Conservation (phyloP, 2,888 invertebrate species). For the Trachelus troglodyta region DNA sequence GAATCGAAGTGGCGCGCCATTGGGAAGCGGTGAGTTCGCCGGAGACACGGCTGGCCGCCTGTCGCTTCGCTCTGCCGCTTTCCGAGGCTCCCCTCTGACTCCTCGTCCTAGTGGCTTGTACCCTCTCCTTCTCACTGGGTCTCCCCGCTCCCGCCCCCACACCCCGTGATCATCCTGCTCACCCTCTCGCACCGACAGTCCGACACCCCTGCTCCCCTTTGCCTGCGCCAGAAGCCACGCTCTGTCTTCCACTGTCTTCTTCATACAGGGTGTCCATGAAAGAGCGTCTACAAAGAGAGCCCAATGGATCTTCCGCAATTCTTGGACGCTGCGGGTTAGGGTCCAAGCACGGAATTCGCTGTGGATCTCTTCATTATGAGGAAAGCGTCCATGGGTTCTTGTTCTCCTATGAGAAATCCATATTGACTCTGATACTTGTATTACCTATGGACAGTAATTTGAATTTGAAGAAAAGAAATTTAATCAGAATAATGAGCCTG, state of each 20-base stretch:
- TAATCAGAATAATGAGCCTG: too few species aligned
- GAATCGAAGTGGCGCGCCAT: slow-evolving; percentile 8
- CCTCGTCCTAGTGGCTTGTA: background rate
- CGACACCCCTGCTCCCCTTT: slow-evolving; percentile 11
- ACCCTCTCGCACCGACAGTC: background rate
- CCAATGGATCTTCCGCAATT: background rate
- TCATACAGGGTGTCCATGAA: slow-evolving; percentile 17
- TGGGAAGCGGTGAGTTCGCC: slow-evolving; percentile 38
- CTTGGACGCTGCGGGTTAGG: background rate
- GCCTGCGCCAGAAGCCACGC: slow-evolving; percentile 16
- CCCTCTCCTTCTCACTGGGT: slow-evolving; percentile 26
- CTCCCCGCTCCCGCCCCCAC: slow-evolving; percentile 21
- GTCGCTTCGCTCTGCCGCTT: slow-evolving; percentile 61
- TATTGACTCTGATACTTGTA: background rate
- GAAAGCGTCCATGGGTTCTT: background rate
- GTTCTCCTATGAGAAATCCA: background rate
- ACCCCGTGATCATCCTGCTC: slow-evolving; percentile 6
- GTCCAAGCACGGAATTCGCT: background rate
- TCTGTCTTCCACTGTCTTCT: slow-evolving; percentile 10
- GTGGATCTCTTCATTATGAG: too few species aligned
- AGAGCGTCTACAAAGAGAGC: background rate
- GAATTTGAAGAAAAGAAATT: too few species aligned
- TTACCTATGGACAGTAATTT: too few species aligned
- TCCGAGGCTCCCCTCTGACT: slow-evolving; percentile 36
- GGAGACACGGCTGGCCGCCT: slow-evolving; percentile 61